A percentile compares a stretch with the other conserved stretches of the same genome.
Conservation (phyloP, 2,797 vertebrate species). For the Gymnodraco acuticeps region DNA sequence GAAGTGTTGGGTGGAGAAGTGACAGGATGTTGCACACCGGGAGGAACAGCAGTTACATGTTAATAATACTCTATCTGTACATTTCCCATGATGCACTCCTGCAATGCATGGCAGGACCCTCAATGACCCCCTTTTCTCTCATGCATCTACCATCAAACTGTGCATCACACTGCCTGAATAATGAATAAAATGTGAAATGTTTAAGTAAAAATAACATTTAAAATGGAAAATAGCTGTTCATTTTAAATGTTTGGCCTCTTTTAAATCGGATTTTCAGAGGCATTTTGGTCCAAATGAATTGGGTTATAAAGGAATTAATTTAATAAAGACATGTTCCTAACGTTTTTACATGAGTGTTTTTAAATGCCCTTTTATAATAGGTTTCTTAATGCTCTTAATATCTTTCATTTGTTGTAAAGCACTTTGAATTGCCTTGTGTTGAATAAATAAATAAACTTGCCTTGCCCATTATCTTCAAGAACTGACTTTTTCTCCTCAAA, state of each 20-base stretch:
- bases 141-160: conserved; percentile 5
- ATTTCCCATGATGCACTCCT: conserved; percentile 41
- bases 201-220: background rate
- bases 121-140: background rate
- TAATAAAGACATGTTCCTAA: background rate
- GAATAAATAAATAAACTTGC: no score
- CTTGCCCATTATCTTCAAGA: no score
- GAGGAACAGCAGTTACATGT: conserved; percentile 35
- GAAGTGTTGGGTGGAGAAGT: conserved; percentile 42
- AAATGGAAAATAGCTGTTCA: background rate
- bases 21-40: conserved; percentile 31
- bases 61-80: conserved; percentile 16
- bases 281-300: background rate
- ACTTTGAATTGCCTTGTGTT: no score
- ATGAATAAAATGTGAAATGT: background rate
- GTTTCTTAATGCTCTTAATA: no score
- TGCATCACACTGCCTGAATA: background rate
- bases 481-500: background rate
- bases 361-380: no score
- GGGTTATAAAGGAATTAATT: background rate
- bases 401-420: no score
- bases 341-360: no score
- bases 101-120: background rate
- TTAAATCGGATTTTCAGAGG: background rate
- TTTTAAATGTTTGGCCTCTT: background rate